Evolutionary conservation across 2,113 vertebrate species (phyloP).

Genomic region (Hypomesus transpacificus): DNA sequence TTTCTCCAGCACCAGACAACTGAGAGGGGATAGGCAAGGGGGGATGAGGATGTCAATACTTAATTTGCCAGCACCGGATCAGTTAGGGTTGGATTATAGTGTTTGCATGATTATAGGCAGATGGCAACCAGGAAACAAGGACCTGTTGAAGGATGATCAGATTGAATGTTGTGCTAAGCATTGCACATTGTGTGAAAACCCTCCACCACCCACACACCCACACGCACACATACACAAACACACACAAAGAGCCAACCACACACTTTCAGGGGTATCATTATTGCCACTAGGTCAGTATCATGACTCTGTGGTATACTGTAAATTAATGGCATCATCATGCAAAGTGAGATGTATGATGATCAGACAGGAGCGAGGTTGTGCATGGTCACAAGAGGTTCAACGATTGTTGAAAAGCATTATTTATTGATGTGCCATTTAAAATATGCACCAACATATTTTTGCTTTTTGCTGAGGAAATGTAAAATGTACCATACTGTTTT

Average conservation of each 20-base stretch:
- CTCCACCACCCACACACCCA: neutral
- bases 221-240: neutral
- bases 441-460: constrained; percentile 26
- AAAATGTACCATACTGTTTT: constrained; percentile 22
- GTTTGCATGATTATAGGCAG: neutral
- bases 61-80: constrained; percentile 16
- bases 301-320: neutral
- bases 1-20: constrained; percentile 5
- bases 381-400: constrained; percentile 21
- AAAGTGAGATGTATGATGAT: neutral
- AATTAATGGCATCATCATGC: neutral
- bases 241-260: neutral
- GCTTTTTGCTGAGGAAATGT: constrained; percentile 33
- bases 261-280: neutral
- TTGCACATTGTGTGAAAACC: too few species aligned
- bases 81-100: neutral
- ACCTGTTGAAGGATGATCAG: neutral
- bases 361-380: constrained; percentile 9
- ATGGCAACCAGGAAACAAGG: neutral
- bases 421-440: constrained; percentile 51
- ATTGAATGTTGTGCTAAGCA: neutral
- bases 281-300: neutral
- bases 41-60: constrained; percentile 31
- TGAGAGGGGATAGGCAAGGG: constrained; percentile 29
- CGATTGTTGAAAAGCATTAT: constrained; percentile 44